A percentile compares a stretch with the other conserved stretches of the same genome.
phyloP scores from a whole-genome alignment of 2,888 invertebrate genomes.

The Himalopsyche japonica region DNA sequence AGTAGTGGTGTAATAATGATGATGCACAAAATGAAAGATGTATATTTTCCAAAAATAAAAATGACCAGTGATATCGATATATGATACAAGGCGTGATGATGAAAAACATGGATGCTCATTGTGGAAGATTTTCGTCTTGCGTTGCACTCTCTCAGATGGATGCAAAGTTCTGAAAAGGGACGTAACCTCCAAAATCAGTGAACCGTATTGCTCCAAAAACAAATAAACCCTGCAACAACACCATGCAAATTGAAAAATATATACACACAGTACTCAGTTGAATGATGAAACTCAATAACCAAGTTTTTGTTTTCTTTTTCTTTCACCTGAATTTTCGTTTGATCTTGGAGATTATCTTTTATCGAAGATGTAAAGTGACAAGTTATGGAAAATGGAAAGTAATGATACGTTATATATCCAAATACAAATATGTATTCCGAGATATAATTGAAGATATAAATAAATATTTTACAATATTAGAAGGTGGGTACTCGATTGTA shows the following conservation, averaged over 20 bases:
- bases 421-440: no score
- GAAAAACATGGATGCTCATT: neutral
- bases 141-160: neutral
- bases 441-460: no score
- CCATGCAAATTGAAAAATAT: slow-evolving; percentile 17
- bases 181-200: slow-evolving; percentile 14
- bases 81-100: slow-evolving; percentile 4
- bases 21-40: slow-evolving; percentile 16
- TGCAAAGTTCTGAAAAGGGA: slow-evolving; percentile 11
- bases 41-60: neutral
- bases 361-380: no score
- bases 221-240: slow-evolving; percentile 26
- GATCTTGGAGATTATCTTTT: no score
- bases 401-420: no score
- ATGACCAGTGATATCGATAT: slow-evolving; percentile 12
- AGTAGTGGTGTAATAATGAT: slow-evolving; percentile 5
- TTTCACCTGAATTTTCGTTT: no score
- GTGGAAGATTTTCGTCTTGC: neutral
- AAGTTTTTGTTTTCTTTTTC: no score
- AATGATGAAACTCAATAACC: no score
- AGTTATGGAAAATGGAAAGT: no score
- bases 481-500: no score
- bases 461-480: no score
- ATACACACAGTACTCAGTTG: neutral
- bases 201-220: slow-evolving; percentile 24